Percentiles rank a stretch among this genome's conserved stretches.
phyloP scores from a whole-genome alignment of 2,888 invertebrate genomes.

The Dryococelus australis region DNA sequence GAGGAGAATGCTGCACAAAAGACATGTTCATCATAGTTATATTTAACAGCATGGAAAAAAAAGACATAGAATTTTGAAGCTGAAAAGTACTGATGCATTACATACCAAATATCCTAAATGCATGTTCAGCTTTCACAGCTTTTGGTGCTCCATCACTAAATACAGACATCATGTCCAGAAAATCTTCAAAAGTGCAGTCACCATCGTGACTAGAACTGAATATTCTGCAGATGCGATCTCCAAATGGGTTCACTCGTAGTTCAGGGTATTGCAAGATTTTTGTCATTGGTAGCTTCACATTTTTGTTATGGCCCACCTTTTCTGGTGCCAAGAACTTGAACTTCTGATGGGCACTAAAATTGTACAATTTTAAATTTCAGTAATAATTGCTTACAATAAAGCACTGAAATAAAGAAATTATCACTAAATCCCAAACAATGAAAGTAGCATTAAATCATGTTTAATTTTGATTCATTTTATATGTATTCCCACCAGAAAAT shows the following conservation, averaged over 20 bases:
- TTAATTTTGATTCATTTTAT: no score
- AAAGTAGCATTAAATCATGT: no score
- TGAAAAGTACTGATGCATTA: conserved; percentile 18
- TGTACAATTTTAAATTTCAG: conserved; percentile 43
- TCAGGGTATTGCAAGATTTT: conserved; percentile 89
- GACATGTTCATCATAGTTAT: no score
- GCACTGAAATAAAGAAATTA: conserved; percentile 31
- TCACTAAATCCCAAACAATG: not conserved
- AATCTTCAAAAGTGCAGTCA: conserved; percentile 94
- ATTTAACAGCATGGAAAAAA: no score
- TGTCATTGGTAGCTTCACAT: conserved; percentile 83
- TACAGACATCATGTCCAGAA: conserved; percentile 96
- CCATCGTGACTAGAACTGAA: conserved; percentile 89
- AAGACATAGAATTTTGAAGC: no score
- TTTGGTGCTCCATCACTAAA: conserved; percentile 91
- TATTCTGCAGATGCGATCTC: conserved; percentile 90
- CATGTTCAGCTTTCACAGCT: conserved; percentile 93
- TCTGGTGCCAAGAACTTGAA: conserved; percentile 90
- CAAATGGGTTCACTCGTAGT: conserved; percentile 88
- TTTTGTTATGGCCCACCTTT: conserved; percentile 87
- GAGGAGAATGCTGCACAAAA: no score
- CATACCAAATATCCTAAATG: conserved; percentile 93
- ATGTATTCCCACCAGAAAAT: no score
- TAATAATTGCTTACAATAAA: conserved; percentile 22
- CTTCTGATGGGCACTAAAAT: conserved; percentile 82